Base-by-base conservation (phyloP, 2,113 vertebrate species). In the Clupea harengus region DNA sequence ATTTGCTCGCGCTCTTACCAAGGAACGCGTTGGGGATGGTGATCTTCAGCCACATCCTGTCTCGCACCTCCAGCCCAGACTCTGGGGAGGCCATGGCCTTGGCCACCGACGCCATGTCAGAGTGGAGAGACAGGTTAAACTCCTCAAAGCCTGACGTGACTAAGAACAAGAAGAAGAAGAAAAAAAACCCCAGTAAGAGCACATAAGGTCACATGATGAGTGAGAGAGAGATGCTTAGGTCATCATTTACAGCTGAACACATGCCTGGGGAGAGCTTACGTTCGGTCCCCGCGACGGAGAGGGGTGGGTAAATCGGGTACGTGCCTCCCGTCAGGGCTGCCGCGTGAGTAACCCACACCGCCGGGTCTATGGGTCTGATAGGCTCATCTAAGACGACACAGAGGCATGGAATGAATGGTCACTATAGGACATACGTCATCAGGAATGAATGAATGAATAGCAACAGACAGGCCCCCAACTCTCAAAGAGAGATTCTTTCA, bases 11-110 rank as follows among this genome's bases (percentile, higher is more conserved):
- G 17, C 17, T 85, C 94, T 93, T 87, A 97, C 96, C 96, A 18
- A 97, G 93, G 90, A 97, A 97, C 47, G 96, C 96, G 45, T 97
- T 97, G 87, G 96, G 96, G 88, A 97, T 97, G 86, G 96, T 97
- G 91, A 97, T 97, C 91, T 97, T 97, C 60, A 97, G 95, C 96
- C 96, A 97, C 96, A 97, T 97, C 83, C 96, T 94, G 89, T 97
- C 96, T 39, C 96, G 88, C 85, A 97, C 96, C 91, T 97, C 96
- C 84, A 97, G 91, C 10, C 96, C 96, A 0, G 96, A 97, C 88
- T 97, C 96, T 0, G 96, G 96, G 0, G 96, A 96, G 5, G 96
- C 96, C 96, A 97, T 97, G 52, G 96, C 96, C 86, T 97, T 97
- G 84, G 95, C 96, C 0, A 97, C 96, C 0, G 96, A 97, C 0